Conservation (phyloP, 2,888 invertebrate species). For the Pterobdella sp. region DNA sequence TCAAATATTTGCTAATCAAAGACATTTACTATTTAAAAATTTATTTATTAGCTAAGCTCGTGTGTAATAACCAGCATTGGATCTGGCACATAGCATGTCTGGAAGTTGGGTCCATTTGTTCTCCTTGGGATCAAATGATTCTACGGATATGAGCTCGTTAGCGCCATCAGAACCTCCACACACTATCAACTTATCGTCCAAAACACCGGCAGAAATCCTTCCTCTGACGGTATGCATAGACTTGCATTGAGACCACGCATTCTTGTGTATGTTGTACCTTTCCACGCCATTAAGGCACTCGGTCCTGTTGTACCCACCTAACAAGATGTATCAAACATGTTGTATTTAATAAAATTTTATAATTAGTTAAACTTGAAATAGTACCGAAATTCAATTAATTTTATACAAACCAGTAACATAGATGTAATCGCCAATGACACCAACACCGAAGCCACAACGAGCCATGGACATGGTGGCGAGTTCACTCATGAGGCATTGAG, state of each 20-base stretch:
- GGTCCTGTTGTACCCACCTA: conserved; percentile 86
- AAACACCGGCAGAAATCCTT: conserved; percentile 37
- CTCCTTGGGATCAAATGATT: conserved; percentile 56
- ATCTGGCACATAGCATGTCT: conserved; percentile 60
- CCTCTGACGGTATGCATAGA: conserved; percentile 68
- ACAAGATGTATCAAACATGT: background rate
- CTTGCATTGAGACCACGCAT: conserved; percentile 71
- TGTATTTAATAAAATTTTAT: background rate
- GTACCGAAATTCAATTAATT: background rate
- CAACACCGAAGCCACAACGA: conserved; percentile 70
- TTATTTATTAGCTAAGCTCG: background rate
- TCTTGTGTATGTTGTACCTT: conserved; percentile 73
- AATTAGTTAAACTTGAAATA: conserved; percentile 15
- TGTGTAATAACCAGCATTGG: conserved; percentile 58
- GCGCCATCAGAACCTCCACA: conserved; percentile 77
- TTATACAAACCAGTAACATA: conserved; percentile 65
- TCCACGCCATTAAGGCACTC: conserved; percentile 85
- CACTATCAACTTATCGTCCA: conserved; percentile 62
- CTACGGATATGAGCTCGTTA: conserved; percentile 67
- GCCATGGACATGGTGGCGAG: conserved; percentile 57
- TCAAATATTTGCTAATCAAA: background rate
- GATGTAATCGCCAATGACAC: conserved; percentile 63
- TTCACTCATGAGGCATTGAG: conserved; percentile 35
- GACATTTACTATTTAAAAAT: background rate
- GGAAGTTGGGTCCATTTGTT: conserved; percentile 56